Evolutionary conservation across 1,140 invertebrate species (phyloP).

Genomic region (Camponotus pennsylvanicus): DNA sequence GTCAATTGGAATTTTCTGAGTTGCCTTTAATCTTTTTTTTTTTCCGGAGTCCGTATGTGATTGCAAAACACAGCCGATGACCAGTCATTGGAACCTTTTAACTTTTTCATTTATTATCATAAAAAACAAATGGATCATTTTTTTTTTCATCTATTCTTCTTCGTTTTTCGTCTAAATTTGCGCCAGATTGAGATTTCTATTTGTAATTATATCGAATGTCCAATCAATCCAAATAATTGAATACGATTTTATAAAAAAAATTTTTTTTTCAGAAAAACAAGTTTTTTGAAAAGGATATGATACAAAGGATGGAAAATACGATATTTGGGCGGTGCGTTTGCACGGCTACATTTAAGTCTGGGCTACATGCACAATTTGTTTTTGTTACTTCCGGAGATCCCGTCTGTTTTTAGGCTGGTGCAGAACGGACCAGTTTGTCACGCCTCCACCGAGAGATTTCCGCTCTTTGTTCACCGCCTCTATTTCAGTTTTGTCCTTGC

Average conservation of each 20-base stretch:
- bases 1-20: too few species aligned
- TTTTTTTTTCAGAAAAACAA: not conserved
- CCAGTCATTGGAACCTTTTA: too few species aligned
- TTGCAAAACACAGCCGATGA: too few species aligned
- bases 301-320: not conserved
- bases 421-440: conserved; percentile 53
- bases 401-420: conserved; percentile 46
- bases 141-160: too few species aligned
- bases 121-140: too few species aligned
- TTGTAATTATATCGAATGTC: not conserved
- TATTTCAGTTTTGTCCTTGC: conserved; percentile 64
- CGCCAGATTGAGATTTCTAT: not conserved
- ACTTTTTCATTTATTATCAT: too few species aligned
- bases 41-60: too few species aligned
- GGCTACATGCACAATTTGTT: not conserved
- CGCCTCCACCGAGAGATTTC: conserved; percentile 56
- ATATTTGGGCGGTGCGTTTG: not conserved
- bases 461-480: conserved; percentile 63
- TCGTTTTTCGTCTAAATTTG: too few species aligned
- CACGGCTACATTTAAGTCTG: not conserved
- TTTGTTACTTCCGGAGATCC: not conserved
- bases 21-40: too few species aligned
- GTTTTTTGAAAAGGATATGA: not conserved
- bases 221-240: not conserved
- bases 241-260: not conserved